Conservation (phyloP, 2,888 invertebrate species). For the Caenorhabditis doughertyi region DNA sequence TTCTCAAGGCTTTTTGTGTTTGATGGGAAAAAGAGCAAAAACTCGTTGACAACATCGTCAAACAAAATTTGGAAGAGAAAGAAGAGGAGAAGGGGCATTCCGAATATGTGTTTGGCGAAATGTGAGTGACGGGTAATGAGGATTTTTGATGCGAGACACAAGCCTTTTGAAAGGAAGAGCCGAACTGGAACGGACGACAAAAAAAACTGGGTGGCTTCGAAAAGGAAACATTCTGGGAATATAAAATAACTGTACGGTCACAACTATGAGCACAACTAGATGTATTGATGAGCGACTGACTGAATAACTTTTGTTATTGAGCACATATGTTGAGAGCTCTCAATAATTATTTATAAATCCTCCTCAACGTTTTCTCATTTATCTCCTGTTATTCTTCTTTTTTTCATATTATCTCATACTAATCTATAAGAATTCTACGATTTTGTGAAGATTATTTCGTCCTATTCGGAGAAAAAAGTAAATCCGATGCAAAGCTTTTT, state of each 20-base stretch:
- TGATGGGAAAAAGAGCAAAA: slow-evolving; percentile 10
- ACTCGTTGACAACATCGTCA: slow-evolving; percentile 22
- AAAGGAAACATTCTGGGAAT: background rate
- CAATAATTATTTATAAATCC: slow-evolving; percentile 25
- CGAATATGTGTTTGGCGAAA: slow-evolving; percentile 41
- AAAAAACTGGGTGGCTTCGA: slow-evolving; percentile 1
- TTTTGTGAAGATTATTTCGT: slow-evolving; percentile 23
- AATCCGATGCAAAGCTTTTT: background rate
- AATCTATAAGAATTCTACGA: slow-evolving; percentile 20
- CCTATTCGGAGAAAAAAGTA: background rate
- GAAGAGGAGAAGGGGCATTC: slow-evolving; percentile 4
- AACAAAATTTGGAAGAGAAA: slow-evolving; percentile 11
- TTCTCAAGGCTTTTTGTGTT: slow-evolving; percentile 38
- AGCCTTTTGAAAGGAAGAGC: slow-evolving; percentile 1
- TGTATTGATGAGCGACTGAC: too few species aligned
- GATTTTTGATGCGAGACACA: slow-evolving; percentile 44
- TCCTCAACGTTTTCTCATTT: background rate
- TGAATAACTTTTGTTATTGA: background rate
- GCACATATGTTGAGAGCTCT: slow-evolving; percentile 8
- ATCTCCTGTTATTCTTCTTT: slow-evolving; percentile 7
- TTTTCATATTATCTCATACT: slow-evolving; percentile 15
- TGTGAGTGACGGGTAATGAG: slow-evolving; percentile 52
- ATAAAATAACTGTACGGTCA: background rate
- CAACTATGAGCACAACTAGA: background rate
- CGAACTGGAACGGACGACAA: background rate